Percentiles rank a stretch among this genome's conserved stretches.
These are phyloP conservation scores for Sitta carolinensis DNA, from an alignment of 2,797 vertebrate species.

Conservation along the genomic window DNA sequence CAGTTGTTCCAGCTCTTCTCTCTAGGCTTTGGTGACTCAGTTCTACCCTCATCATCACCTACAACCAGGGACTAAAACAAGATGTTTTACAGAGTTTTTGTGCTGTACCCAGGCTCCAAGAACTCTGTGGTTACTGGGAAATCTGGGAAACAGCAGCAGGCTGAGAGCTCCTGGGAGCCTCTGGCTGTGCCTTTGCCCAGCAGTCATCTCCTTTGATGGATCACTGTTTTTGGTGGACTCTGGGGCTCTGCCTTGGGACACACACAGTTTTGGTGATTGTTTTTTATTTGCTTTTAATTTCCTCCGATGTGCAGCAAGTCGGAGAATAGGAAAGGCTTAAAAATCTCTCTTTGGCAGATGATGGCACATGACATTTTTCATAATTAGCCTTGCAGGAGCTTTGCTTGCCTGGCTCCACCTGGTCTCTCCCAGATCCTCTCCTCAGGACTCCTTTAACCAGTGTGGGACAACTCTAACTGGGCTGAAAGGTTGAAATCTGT, in stretches of 20 bases:
- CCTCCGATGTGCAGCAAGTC: not conserved
- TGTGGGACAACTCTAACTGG: fast-evolving
- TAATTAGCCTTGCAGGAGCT: not conserved
- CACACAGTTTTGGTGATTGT: not conserved
- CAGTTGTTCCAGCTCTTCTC: not conserved
- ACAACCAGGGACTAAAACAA: not conserved
- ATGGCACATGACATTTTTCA: not conserved
- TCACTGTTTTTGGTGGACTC: not conserved
- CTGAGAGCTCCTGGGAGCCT: not conserved
- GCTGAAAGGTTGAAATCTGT: not conserved
- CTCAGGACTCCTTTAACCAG: not conserved
- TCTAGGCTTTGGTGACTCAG: not conserved
- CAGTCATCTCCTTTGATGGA: not conserved
- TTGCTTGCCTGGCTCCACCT: not conserved
- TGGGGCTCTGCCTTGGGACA: not conserved
- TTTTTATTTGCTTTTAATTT: not conserved
- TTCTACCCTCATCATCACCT: not conserved
- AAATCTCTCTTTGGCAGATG: not conserved
- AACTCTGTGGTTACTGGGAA: not conserved
- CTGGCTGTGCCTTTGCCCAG: not conserved
- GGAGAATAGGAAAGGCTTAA: not conserved
- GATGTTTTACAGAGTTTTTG: not conserved
- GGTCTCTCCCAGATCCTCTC: not conserved
- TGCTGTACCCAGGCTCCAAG: not conserved
- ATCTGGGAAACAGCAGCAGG: not conserved